Evolutionary conservation across 2,888 invertebrate species (phyloP).

Genomic region (Tenodera sinensis): DNA sequence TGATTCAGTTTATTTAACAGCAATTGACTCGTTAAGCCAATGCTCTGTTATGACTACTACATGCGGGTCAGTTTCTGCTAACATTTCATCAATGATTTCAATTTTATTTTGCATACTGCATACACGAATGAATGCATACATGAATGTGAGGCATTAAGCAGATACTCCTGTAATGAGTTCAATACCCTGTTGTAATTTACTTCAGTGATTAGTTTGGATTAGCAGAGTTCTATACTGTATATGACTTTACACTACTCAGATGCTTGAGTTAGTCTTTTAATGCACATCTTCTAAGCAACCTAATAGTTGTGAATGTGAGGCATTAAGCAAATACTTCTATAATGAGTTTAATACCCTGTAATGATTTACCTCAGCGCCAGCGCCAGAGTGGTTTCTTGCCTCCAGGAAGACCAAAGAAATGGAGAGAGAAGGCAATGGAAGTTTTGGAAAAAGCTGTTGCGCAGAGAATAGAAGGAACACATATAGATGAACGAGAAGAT

Average conservation of each 20-base stretch:
- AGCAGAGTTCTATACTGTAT: rapidly evolving
- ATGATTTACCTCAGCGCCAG: conserved; percentile 53
- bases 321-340: not conserved
- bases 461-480: conserved; percentile 89
- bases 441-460: conserved; percentile 75
- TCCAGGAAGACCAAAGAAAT: conserved; percentile 88
- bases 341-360: not conserved
- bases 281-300: not conserved
- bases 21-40: too few relatives aligned
- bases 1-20: too few relatives aligned
- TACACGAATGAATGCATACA: too few relatives aligned
- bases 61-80: too few relatives aligned
- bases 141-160: too few relatives aligned
- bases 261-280: not conserved
- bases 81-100: too few relatives aligned
- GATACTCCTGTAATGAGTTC: too few relatives aligned
- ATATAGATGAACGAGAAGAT: conserved; percentile 83
- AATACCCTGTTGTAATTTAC: too few relatives aligned
- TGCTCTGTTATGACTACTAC: too few relatives aligned
- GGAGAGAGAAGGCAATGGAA: conserved; percentile 82
- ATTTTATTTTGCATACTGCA: too few relatives aligned
- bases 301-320: not conserved
- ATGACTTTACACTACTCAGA: too few relatives aligned
- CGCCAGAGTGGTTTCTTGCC: conserved; percentile 86
- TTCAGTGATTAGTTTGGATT: too few relatives aligned